phyloP scores from a whole-genome alignment of 2,888 invertebrate genomes.

The Diarsia dahlii region DNA sequence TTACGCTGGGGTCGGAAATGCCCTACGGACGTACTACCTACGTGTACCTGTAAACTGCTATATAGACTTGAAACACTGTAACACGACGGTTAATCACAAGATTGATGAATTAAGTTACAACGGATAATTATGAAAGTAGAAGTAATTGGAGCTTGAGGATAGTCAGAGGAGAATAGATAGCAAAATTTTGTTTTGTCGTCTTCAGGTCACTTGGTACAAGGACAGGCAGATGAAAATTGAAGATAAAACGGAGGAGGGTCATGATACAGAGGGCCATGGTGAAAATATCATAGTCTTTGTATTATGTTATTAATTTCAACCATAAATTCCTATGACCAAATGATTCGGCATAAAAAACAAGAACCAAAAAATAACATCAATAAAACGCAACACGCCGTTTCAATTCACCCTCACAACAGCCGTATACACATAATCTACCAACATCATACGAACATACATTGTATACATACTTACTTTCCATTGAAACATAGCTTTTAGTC shows the following conservation, averaged over 20 bases:
- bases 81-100: not conserved
- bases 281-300: too few relatives aligned
- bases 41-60: too few relatives aligned
- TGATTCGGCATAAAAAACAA: not conserved
- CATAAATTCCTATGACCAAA: not conserved
- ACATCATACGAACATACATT: not conserved
- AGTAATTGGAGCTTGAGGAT: not conserved
- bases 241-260: not conserved
- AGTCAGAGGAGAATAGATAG: too few relatives aligned
- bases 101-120: not conserved
- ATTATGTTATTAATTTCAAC: not conserved
- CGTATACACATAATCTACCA: not conserved
- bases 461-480: constrained; percentile 7
- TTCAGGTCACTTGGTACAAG: not conserved
- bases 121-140: not conserved
- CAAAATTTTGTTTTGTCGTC: not conserved
- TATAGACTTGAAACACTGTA: too few relatives aligned
- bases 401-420: not conserved
- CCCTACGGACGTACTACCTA: too few relatives aligned
- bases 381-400: constrained; percentile 13
- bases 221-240: too few relatives aligned
- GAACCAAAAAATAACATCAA: not conserved
- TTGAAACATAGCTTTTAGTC: constrained; percentile 36
- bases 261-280: not conserved
- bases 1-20: not conserved